Percentiles rank a stretch among this genome's conserved stretches.
Conservation (phyloP, 2,888 invertebrate species). For the Reticulitermes lucifugus region DNA sequence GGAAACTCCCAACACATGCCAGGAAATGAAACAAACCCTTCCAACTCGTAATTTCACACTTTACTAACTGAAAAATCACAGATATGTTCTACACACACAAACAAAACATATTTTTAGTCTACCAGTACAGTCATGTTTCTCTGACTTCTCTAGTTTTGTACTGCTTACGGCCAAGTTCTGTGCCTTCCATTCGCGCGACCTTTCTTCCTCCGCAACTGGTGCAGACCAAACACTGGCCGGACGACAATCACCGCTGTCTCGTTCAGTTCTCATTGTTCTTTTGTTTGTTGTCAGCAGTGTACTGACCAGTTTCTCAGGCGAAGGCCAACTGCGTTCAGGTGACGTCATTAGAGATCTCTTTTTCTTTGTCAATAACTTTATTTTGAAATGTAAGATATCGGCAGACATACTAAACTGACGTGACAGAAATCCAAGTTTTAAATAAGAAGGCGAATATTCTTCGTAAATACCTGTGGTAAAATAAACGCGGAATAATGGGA, state of each 20-base stretch:
- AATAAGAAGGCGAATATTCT: not conserved
- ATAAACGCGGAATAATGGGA: not conserved
- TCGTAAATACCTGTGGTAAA: not conserved
- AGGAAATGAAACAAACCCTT: too few relatives aligned
- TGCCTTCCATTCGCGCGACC: not conserved
- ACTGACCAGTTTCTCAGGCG: slow-evolving; percentile 28
- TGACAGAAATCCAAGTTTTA: slow-evolving; percentile 4
- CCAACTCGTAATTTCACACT: too few relatives aligned
- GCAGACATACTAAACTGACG: not conserved
- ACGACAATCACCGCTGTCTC: slow-evolving; percentile 23
- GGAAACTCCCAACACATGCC: too few relatives aligned
- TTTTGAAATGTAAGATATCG: not conserved
- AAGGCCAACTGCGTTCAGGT: slow-evolving; percentile 33
- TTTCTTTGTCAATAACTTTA: slow-evolving; percentile 37
- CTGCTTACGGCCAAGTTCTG: not conserved
- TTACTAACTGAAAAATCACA: too few relatives aligned
- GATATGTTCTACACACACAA: too few relatives aligned
- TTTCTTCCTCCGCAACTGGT: not conserved
- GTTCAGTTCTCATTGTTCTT: slow-evolving; percentile 23
- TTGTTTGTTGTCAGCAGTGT: slow-evolving; percentile 23
- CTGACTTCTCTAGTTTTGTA: not conserved
- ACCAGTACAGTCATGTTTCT: too few relatives aligned
- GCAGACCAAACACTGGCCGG: not conserved
- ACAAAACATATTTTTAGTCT: too few relatives aligned
- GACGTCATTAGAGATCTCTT: slow-evolving; percentile 25